Evolutionary conservation across 2,113 vertebrate species (phyloP), one percentile per base, ranked within the genome.

Genomic region (Condylura cristata): DNA sequence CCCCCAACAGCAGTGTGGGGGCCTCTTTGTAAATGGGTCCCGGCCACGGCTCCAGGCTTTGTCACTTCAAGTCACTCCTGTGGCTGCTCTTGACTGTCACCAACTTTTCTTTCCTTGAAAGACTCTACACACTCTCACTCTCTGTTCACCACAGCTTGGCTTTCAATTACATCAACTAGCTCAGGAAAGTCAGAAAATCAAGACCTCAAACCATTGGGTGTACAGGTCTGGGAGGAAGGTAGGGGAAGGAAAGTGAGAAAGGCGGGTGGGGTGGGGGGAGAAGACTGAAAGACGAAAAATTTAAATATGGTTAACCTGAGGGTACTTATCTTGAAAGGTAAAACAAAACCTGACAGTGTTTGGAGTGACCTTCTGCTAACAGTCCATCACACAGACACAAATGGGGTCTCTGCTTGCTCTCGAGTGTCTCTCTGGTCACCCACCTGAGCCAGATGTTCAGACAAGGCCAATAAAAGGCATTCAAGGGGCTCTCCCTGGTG

Each of bases 121-220:
- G 61, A 71, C 91, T 51, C 34, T 22, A 70, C 32, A 81, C 63
- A 72, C 51, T 70, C 70, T 30, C 30, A n/a, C 39, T 7, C 39
- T 71, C 68, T 91, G 74, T 74, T 97, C 71, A 58, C 91, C 80
- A 89, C 71, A 87, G 75, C 71, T 92, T 58, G 61, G 74, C 74
- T 96, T 96, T 93, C 91, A 93, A 90, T 93, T 75, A 94, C 79
- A 94, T 90, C 86, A 96, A 95, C 61, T 70, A 95, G 80, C 75
- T 80, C 51, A 32, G 86, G 93, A 93, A 95, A 84, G 89, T 91
- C 89, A 90, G 71, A 58, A 93, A 88, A 90, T 79, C 58, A 61
- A 75, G 70, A 82, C 70, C 30, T 71, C 12, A 76, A 91, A 63
- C 74, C 28, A 32, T 75, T 13, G 63, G 39, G 74, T 80, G 16